Percentiles rank a stretch among this genome's conserved stretches.
These are phyloP conservation scores for Lasioglossum lativentre DNA, from an alignment of 2,888 invertebrate species.

Conservation along the genomic window DNA sequence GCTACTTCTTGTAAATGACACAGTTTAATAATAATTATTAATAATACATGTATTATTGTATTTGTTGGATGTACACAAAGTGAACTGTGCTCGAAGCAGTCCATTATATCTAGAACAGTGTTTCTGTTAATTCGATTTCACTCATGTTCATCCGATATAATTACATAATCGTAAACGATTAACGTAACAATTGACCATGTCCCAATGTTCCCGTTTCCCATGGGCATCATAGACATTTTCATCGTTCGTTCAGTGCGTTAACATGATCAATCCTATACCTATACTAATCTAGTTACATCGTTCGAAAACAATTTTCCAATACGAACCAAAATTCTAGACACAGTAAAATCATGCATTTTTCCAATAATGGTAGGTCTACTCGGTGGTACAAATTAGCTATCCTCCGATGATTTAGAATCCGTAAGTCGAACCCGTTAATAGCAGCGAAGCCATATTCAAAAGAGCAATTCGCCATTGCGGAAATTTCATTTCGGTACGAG, in stretches of 20 bases:
- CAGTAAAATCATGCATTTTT: not conserved
- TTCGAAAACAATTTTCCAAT: not conserved
- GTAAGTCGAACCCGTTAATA: not conserved
- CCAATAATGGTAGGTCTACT: not conserved
- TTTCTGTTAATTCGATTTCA: not conserved
- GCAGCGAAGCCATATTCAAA: conserved; percentile 29
- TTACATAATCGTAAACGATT: not conserved
- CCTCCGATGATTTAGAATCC: not conserved
- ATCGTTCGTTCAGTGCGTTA: not conserved
- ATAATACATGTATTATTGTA: not conserved
- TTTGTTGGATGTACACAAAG: not conserved
- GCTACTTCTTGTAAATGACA: too few species aligned
- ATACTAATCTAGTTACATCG: not conserved
- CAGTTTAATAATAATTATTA: not conserved
- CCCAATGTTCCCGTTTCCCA: not conserved
- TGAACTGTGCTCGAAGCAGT: not conserved
- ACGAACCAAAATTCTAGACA: not conserved
- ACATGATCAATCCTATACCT: not conserved
- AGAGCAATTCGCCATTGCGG: conserved; percentile 16
- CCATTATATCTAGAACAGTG: not conserved
- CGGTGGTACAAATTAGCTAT: not conserved
- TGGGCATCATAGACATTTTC: not conserved
- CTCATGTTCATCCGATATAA: not conserved
- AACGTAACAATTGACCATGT: not conserved
- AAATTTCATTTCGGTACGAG: conserved; percentile 40